Percentiles rank a stretch among this genome's conserved stretches.
These are phyloP conservation scores for Lasioglossum malachurum DNA, from an alignment of 2,888 invertebrate species.

Conservation along the genomic window DNA sequence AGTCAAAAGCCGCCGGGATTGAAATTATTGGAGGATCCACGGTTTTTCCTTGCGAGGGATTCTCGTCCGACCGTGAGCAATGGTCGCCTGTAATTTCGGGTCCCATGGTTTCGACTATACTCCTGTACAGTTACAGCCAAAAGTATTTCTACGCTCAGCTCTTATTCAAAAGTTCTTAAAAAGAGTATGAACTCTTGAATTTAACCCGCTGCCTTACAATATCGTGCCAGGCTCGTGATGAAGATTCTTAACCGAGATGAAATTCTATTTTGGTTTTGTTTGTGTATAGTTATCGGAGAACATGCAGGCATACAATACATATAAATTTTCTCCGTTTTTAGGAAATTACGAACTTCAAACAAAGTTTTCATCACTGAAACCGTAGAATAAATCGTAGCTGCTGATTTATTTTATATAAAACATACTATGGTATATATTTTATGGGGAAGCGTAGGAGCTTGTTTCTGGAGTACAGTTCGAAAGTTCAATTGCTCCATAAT, in stretches of 20 bases:
- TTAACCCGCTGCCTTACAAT: too few relatives aligned
- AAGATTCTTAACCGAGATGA: too few relatives aligned
- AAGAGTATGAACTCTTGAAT: neutral
- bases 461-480: slow-evolving; percentile 4
- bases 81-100: slow-evolving; percentile 46
- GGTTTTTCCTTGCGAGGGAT: slow-evolving; percentile 46
- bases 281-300: too few relatives aligned
- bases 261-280: too few relatives aligned
- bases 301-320: too few relatives aligned
- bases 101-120: neutral
- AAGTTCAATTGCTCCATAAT: neutral
- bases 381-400: too few relatives aligned
- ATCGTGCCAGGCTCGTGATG: too few relatives aligned
- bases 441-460: neutral
- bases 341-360: too few relatives aligned
- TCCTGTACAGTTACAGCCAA: neutral
- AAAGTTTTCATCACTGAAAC: too few relatives aligned
- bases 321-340: too few relatives aligned
- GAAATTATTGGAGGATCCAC: slow-evolving; percentile 65
- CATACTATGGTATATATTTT: neutral
- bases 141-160: neutral
- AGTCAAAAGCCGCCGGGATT: slow-evolving; percentile 53
- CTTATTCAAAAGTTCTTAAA: neutral
- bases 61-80: neutral
- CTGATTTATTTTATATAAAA: too few relatives aligned